A percentile compares a stretch with the other conserved stretches of the same genome.
Evolutionary conservation across 1,140 invertebrate species (phyloP).

Genomic region (Oppia nitens): DNA sequence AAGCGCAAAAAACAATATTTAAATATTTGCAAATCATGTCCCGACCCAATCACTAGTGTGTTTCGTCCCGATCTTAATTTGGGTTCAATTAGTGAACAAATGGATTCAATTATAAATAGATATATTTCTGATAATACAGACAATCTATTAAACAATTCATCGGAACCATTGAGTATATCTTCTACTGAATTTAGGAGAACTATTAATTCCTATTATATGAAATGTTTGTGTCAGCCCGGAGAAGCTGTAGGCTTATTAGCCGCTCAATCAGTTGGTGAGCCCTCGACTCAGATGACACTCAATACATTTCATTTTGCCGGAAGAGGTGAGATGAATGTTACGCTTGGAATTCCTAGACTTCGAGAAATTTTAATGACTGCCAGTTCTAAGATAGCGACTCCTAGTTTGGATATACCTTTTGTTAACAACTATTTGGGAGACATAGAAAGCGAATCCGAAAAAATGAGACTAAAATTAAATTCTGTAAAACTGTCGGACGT

Average conservation of each 20-base stretch:
- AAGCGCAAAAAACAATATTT: slow-evolving; percentile 18
- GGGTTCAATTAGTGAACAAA: slow-evolving; percentile 52
- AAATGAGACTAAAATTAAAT: slow-evolving; percentile 48
- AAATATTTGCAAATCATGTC: slow-evolving; percentile 18
- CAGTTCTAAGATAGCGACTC: slow-evolving; percentile 78
- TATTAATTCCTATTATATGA: slow-evolving; percentile 56
- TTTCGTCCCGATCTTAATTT: slow-evolving; percentile 54
- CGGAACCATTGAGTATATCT: not conserved
- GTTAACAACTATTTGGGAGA: slow-evolving; percentile 5
- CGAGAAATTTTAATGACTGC: slow-evolving; percentile 94
- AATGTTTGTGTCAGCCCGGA: slow-evolving; percentile 61
- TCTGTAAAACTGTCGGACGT: slow-evolving; percentile 59
- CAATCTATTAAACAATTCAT: not conserved
- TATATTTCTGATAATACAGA: slow-evolving; percentile 35
- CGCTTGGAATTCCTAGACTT: slow-evolving; percentile 85
- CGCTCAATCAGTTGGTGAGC: slow-evolving; percentile 55
- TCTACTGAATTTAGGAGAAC: slow-evolving; percentile 41
- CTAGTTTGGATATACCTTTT: slow-evolving; percentile 85
- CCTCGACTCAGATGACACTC: slow-evolving; percentile 98
- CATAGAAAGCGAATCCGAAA: slow-evolving; percentile 41
- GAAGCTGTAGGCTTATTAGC: slow-evolving; percentile 91
- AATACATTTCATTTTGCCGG: slow-evolving; percentile 99
- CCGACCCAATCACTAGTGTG: slow-evolving; percentile 48
- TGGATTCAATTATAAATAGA: slow-evolving; percentile 46
- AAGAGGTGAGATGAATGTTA: slow-evolving; percentile 99